Base-by-base conservation (phyloP, 2,797 vertebrate species). In the Etheostoma perlongum region DNA sequence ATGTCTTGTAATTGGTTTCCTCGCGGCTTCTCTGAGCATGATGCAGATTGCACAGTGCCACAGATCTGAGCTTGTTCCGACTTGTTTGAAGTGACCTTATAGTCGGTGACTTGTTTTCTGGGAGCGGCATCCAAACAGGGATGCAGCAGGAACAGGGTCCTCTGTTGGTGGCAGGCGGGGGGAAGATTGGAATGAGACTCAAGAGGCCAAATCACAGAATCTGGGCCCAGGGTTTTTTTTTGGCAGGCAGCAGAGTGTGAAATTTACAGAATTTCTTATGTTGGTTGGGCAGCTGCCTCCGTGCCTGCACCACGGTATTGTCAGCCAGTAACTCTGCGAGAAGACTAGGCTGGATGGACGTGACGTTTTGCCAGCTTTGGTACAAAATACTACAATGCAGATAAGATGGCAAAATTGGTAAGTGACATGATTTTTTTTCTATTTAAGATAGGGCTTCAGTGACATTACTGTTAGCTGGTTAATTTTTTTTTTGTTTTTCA, bases 221-320 rank as follows among this genome's bases (percentile, higher is more conserved):
- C 95, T 96, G 95, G 94, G 95, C 94, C 95, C 93, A 94, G 93
- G 95, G 93, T 95, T 90, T 90, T 95, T 89, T 94, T 95, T 89
- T 94, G 96, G 95, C 95, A 95, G 93, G 93, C 95, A 95, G 87
- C 91, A 94, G 95, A 93, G 95, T 96, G 94, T 95, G 95, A 96
- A 96, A 97, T 95, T 94, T 95, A 95, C 94, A 94, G 86, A 96
- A 96, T 93, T 94, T 95, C 93, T 95, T 94, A 94, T 94, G 95
- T 95, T 95, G 93, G 87, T 90, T 74, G 85, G 93, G 91, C 95
- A 95, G 95, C 95, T 95, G 95, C 94, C 93, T 90, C 94, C 92
- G 91, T 93, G 94, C 88, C 92, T 92, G 92, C 89, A 93, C 92
- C 79, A 88, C 77, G 2, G 89, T 88, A 91, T 90, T 93, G 90